Evolutionary conservation across 2,113 vertebrate species (phyloP), one percentile per base, ranked within the genome.

Genomic region (Urocolius indicus): DNA sequence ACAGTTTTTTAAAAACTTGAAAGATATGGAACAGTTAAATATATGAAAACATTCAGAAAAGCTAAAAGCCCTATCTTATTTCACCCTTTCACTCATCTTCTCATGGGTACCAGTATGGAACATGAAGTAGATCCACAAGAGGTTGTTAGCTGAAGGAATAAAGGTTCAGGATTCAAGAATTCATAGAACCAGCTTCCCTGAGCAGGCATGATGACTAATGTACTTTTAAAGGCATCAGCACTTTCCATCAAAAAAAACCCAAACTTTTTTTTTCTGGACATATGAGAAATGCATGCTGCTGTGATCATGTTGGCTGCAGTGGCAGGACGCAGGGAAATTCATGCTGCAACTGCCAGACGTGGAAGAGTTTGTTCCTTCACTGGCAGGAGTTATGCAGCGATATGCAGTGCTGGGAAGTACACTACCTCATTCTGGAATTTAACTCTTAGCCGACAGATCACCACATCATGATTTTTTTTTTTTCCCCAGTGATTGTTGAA

Each of bases 391-490:
- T 91, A 65, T 55, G 59, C 82, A 86, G 93, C 16, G 54, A 90
- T 93, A 88, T 95, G 92, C 69, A 45, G 49, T 78, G 61, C 76
- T 90, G 83, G 83, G 69, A 90, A 93, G 76, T 73, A 67, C 54
- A 92, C 80, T 93, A 76, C 76, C 69, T 93, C 69, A 58, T 82
- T 94, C 90, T 89, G 90, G 90, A 97, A 96, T 96, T 96, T 96
- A 93, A 94, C 88, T 86, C 79, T 71, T 95, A 92, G 49, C 24
- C 69, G 54, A 58, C 8, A 4, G 61, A 82, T 59, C 75, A 57
- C 19, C 36, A 74, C 16, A 74, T 30, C 1, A 3, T 63, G 48
- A 74, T 84, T 68, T 77, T 12, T 84, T 36, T 20, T 66, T 71
- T 88, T 79, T 74, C 63, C 68, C 63, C 68, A 45, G 17, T 67